These are phyloP conservation scores for Siphlonurus alternatus DNA, from an alignment of 2,888 invertebrate species.

Conservation along the genomic window DNA sequence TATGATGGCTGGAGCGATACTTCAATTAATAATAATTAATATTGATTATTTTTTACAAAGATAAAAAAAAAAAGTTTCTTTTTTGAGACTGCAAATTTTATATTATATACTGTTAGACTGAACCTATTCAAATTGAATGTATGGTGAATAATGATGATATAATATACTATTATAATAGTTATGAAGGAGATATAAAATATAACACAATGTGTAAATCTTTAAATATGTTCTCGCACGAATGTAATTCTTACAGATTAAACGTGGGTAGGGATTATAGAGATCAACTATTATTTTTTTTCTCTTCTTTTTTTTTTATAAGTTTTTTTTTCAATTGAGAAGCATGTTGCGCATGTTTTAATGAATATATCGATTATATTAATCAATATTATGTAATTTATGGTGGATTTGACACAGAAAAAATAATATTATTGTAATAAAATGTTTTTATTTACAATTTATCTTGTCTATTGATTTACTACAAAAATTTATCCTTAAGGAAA, in stretches of 20 bases:
- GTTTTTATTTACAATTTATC: constrained; percentile 1
- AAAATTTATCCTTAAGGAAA: no score
- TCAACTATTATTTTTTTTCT: constrained; percentile 4
- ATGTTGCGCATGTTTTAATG: constrained; percentile 34
- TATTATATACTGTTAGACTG: background rate
- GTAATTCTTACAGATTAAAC: background rate
- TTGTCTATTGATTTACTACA: no score
- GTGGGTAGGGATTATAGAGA: background rate
- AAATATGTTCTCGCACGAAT: background rate
- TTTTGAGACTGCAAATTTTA: constrained; percentile 2
- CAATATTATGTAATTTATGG: constrained; percentile 24
- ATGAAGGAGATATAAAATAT: no score
- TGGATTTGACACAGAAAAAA: constrained; percentile 14
- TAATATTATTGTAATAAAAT: constrained; percentile 10
- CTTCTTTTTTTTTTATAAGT: background rate
- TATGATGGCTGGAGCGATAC: background rate
- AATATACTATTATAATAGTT: background rate
- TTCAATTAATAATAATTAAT: background rate
- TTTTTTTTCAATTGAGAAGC: constrained; percentile 15
- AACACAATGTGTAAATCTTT: constrained; percentile 2
- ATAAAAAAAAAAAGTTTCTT: background rate
- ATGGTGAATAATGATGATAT: background rate
- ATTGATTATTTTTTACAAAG: background rate
- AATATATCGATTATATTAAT: constrained; percentile 34
- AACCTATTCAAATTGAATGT: constrained; percentile 3